Percentiles rank a stretch among this genome's conserved stretches.
Evolutionary conservation across 1,140 invertebrate species (phyloP).

Genomic region (Dufourea novaeangliae): DNA sequence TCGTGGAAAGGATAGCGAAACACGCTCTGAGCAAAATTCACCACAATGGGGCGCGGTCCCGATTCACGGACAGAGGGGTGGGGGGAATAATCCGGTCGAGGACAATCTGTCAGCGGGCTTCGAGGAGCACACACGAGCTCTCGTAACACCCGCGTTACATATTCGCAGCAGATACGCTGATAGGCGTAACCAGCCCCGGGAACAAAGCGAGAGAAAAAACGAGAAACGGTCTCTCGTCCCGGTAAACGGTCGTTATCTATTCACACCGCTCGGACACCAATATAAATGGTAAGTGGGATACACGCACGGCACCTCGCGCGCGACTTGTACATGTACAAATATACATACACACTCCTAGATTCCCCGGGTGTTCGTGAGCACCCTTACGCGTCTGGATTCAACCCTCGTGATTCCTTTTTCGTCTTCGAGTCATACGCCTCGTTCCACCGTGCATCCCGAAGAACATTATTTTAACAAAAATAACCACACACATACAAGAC

Average conservation of each 20-base stretch:
- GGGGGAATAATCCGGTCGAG: background rate
- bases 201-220: constrained; percentile 25
- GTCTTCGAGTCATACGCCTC: background rate
- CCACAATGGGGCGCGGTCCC: constrained; percentile 1
- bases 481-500: too few species aligned
- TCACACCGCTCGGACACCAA: constrained; percentile 52
- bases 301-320: background rate
- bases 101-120: constrained; percentile 20
- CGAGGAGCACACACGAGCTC: background rate
- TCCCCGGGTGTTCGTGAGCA: background rate
- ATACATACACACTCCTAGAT: too few species aligned
- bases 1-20: too few species aligned
- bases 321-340: constrained; percentile 10
- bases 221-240: constrained; percentile 15
- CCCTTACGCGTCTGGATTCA: constrained; percentile 13
- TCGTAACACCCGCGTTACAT: constrained; percentile 36
- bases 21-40: background rate
- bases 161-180: constrained; percentile 45
- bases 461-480: too few species aligned
- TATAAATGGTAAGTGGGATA: constrained; percentile 46
- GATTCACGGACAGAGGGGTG: too few species aligned
- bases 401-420: constrained; percentile 37
- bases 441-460: background rate
- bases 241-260: constrained; percentile 58
- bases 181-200: constrained; percentile 40